Base-by-base conservation (phyloP, 1,140 invertebrate species). In the Aphis craccivora region DNA sequence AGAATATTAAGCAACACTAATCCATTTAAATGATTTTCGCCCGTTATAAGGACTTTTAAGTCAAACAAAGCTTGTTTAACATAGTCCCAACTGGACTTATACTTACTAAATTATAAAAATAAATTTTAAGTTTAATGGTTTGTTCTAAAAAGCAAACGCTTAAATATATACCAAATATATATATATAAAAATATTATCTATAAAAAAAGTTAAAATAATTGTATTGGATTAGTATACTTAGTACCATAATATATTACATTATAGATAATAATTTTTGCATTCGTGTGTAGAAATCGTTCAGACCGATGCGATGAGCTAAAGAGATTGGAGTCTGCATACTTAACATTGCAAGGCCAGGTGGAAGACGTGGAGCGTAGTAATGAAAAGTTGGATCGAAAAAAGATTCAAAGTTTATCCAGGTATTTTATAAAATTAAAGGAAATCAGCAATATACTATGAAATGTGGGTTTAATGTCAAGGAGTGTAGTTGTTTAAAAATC, bases 301-400 rank as follows among this genome's bases (percentile, higher is more conserved):
- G 91, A 84, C 8, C 48, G 81, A 20, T 86, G 76, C n/a, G 91
- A 93, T 7, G 91, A 93, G 7, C 40, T 93, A 2, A 93, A 93
- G 23, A 93, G 40, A 86, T 18, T 53, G n/a, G 91, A 93, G 11
- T 51, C 67, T 30, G 37, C 48, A 18, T 86, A 93, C 9, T 84
- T 93, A 25, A 0, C n/a, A 3, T 86, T 93, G 11, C 81, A 86
- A 22, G 23, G 11, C 5, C 67, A 86, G 23, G 18, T 93, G 9
- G 48, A 84, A 53, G 37, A 55, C 1, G 53, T 86, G 0, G 35
- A 86, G 22, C 81, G 4, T 18, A 40, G 18, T 18, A 55, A 84
- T 22, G 40, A 67, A 5, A 23, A 90, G 40, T 90, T 90, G 18
- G 89, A 90, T 43, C 53, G 25, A 11, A 23, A 40, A 67, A 90